Base-by-base conservation (phyloP, 2,888 invertebrate genomes). In the Petrolisthes cinctipes region DNA sequence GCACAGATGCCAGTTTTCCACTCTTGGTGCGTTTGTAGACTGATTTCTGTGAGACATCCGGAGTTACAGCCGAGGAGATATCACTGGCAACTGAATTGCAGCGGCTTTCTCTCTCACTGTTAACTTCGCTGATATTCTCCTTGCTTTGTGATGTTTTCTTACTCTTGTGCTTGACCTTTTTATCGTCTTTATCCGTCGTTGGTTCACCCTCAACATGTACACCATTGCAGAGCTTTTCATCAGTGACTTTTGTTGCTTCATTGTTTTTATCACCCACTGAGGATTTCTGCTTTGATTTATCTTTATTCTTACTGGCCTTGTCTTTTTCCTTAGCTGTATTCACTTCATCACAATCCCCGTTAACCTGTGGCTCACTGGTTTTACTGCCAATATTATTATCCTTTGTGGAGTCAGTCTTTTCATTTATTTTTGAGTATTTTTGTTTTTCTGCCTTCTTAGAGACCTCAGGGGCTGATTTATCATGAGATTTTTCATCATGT, bases 81-180 rank as follows among this genome's bases (percentile, higher is more conserved):
- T 88, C 84, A 84, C 87, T 88, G 23, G 84, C 76, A 11, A 88
- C 83, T 53, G 87, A 88, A 53, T 85, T 86, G 37, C 89, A 68
- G 9, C 89, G 83, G 71, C 89, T 89, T 20, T 81, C 80, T 57
- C 82, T 85, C 4, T 89, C 89, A 53, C 75, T 54, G 57, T 23
- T 9, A n/a, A n/a, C 23, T 7, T 54, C 81, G 0, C 51, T 37
- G 68, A n/a, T 23, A 54, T 61, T 37, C 11, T 73, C 57, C 7
- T 86, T 80, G 17, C 71, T 23, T 5, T 82, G 57, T 51, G 68
- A n/a, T 66, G 37, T 17, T 1, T 78, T 78, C 37, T 56, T 56
- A 11, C 23, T 20, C 23, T 57, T 14, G 23, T 20, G 56, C 56
- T 80, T 80, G 17, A 9, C 61, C 23, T 5, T 80, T 1, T 57